phyloP scores from a whole-genome alignment of 1,140 invertebrate species.

The Gyrodactylus salaris region DNA sequence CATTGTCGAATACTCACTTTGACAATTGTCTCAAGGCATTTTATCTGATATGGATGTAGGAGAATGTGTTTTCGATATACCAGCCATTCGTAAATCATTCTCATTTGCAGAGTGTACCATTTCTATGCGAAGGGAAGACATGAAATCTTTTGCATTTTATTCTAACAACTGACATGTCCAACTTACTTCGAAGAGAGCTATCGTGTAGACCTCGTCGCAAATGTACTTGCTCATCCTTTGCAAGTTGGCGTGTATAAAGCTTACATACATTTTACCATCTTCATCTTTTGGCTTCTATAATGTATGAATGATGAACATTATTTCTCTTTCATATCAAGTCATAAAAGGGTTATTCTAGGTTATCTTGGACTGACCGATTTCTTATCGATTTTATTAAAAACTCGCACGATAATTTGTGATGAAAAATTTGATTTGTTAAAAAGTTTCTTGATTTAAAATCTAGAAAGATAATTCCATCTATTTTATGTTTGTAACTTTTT shows the following conservation, averaged over 20 bases:
- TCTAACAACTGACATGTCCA: too few relatives aligned
- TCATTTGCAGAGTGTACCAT: conserved; percentile 77
- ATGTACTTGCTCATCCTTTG: conserved; percentile 88
- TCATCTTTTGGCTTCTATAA: conserved; percentile 22
- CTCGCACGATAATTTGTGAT: too few relatives aligned
- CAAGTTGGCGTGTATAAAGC: conserved; percentile 75
- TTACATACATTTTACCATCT: conserved; percentile 74
- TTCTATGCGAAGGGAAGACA: conserved; percentile 24
- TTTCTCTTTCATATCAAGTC: too few relatives aligned
- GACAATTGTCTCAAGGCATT: conserved; percentile 67
- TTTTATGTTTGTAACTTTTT: too few relatives aligned
- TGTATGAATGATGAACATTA: conserved; percentile 7
- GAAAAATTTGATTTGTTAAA: too few relatives aligned
- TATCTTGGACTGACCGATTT: too few relatives aligned
- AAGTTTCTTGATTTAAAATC: too few relatives aligned
- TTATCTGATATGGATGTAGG: conserved; percentile 76
- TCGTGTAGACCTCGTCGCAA: conserved; percentile 73
- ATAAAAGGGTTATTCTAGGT: too few relatives aligned
- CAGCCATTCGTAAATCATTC: conserved; percentile 68
- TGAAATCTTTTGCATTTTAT: too few relatives aligned
- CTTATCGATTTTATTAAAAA: too few relatives aligned
- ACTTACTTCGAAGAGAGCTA: conserved; percentile 63
- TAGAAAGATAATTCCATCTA: too few relatives aligned
- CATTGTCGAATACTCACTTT: conserved; percentile 33
- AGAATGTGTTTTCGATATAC: conserved; percentile 63